phyloP scores from a whole-genome alignment of 2,113 vertebrate genomes.

The Chaetura pelagica region DNA sequence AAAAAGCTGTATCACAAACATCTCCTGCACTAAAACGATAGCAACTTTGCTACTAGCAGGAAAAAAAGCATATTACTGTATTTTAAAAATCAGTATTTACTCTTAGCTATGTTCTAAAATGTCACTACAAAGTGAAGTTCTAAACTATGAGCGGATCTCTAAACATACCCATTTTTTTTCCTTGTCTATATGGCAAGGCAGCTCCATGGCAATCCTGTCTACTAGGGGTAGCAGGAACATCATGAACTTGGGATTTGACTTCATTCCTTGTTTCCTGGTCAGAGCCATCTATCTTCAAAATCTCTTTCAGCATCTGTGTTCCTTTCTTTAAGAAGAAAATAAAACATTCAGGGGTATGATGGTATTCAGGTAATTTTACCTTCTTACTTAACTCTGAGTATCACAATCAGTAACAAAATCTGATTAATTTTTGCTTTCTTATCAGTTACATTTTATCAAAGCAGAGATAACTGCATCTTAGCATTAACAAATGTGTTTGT shows the following conservation, averaged over 20 bases:
- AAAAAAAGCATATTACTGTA: background rate
- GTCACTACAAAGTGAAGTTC: background rate
- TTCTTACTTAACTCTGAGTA: background rate
- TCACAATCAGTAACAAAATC: background rate
- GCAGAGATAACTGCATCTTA: background rate
- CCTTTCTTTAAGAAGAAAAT: slow-evolving; percentile 85
- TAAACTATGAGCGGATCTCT: background rate
- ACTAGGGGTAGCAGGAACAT: slow-evolving; percentile 37
- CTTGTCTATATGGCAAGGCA: slow-evolving; percentile 79
- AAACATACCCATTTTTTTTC: slow-evolving; percentile 88
- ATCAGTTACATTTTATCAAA: background rate
- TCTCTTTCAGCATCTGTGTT: slow-evolving; percentile 95
- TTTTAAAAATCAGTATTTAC: background rate
- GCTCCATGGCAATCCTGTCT: slow-evolving; percentile 71
- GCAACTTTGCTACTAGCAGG: background rate
- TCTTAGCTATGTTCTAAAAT: background rate
- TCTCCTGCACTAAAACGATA: background rate
- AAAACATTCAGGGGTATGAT: background rate
- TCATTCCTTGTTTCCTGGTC: slow-evolving; percentile 75
- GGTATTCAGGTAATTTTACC: background rate
- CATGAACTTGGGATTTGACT: slow-evolving; percentile 48
- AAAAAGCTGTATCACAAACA: background rate
- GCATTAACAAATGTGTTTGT: background rate
- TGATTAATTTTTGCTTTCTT: background rate
- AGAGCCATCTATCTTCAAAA: slow-evolving; percentile 92